Evolutionary conservation across 2,888 invertebrate genomes (phyloP), one percentile per base, ranked within the genome.

Genomic region (Spodoptera picta): DNA sequence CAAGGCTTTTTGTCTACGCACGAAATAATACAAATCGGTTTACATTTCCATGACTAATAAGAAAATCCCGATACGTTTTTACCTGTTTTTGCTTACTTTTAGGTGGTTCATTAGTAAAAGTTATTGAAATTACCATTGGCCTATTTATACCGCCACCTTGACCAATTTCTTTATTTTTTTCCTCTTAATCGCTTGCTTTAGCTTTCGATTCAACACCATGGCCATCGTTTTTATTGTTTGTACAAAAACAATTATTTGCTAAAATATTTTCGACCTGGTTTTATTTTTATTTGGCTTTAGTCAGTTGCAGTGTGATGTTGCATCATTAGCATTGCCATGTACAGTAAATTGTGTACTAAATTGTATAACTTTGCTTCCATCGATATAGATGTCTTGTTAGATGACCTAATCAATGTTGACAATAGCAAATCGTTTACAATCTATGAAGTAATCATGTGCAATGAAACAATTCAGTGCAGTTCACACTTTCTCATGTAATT

Each of bases 161-260:
- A 66, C 73, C 60, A 76, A 73, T 73, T 76, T 72, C 65, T 75
- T 71, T 23, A 27, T 70, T 75, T 70, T 19, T 65, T 71, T 59
- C 27, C 31, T 56, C 7, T 5, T 10, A 52, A 48, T 53, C 9
- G 27, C 53, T 65, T 49, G 53, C 19, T 36, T 48, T 52, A 45
- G 58, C 47, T 58, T 71, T 56, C 50, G 36, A 50, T 31, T 6
- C 61, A 11, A 60, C 61, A 60, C 46, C 45, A 52, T 23, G 60
- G 58, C 31, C 65, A 46, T 49, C 14, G 75, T 75, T 75, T 75
- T 64, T 70, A 24, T 31, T 48, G 14, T 46, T 5, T 24, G 14
- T 43, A 10, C 14, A 66, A 60, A 55, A 27, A 41, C n/a, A 11
- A 53, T 53, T 42, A 66, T 53, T 50, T 55, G 44, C 51, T 36